Evolutionary conservation across 2,113 vertebrate genomes (phyloP).

Genomic region (Esox niger): DNA sequence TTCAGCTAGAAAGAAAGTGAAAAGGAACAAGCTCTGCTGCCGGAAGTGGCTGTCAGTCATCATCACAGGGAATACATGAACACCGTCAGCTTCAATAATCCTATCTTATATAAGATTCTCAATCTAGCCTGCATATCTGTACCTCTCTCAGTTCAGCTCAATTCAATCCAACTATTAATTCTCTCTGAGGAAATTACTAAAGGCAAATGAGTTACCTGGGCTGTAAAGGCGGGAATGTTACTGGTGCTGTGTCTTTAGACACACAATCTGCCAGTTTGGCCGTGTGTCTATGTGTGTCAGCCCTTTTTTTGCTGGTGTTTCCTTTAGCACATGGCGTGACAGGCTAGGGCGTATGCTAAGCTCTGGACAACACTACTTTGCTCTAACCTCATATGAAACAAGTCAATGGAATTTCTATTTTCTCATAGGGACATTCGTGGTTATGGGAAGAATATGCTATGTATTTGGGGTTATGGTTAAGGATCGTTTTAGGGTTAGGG

Average conservation of each 20-base stretch:
- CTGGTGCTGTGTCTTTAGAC: neutral
- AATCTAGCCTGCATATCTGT: neutral
- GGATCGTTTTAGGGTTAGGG: too few relatives aligned
- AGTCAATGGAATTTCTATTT: neutral
- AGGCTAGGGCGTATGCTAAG: neutral
- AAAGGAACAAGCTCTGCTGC: neutral
- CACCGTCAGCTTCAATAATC: neutral
- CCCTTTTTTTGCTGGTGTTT: constrained; percentile 5
- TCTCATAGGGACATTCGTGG: neutral
- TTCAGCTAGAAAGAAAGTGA: neutral
- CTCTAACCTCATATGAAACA: neutral
- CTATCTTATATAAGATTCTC: neutral
- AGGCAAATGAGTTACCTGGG: neutral
- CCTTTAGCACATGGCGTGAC: constrained; percentile 8
- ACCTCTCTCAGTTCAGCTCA: neutral
- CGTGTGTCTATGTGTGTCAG: constrained; percentile 26
- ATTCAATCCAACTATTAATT: too few relatives aligned
- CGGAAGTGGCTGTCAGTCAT: neutral
- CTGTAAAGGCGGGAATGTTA: neutral
- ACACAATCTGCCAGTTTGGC: neutral
- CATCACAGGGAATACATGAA: neutral
- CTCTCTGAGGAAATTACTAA: too few relatives aligned
- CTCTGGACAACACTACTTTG: too few relatives aligned
- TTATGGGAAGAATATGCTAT: neutral
- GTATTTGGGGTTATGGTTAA: too few relatives aligned